Conservation (phyloP, 2,113 vertebrate species). For the Aegotheles bennettii region DNA sequence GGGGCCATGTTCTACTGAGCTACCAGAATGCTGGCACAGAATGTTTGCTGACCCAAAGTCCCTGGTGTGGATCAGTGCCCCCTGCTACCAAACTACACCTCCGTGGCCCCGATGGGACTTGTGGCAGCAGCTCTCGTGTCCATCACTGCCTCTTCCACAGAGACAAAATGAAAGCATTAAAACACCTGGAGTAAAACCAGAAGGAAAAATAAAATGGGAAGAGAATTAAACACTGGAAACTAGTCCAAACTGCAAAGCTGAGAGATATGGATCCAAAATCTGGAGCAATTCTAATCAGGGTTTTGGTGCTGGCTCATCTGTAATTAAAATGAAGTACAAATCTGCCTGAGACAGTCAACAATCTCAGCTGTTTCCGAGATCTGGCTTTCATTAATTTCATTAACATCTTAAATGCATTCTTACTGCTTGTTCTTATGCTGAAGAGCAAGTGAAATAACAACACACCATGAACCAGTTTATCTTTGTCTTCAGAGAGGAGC, state of each 20-base stretch:
- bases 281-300: slow-evolving; percentile 48
- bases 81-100: not conserved
- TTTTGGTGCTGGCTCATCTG: slow-evolving; percentile 51
- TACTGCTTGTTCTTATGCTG: slow-evolving; percentile 57
- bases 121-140: not conserved
- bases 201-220: not conserved
- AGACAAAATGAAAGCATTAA: not conserved
- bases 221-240: slow-evolving; percentile 10
- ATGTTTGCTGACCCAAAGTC: not conserved
- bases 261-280: slow-evolving; percentile 38
- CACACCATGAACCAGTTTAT: slow-evolving; percentile 27
- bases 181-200: slow-evolving; percentile 25
- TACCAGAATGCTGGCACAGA: not conserved
- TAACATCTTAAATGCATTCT: slow-evolving; percentile 64
- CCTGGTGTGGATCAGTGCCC: fast-evolving
- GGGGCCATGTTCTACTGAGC: not conserved
- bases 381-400: slow-evolving; percentile 67
- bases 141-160: not conserved
- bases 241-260: slow-evolving; percentile 24
- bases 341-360: slow-evolving; percentile 64
- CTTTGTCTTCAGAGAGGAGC: slow-evolving; percentile 18
- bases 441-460: slow-evolving; percentile 34
- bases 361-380: slow-evolving; percentile 50
- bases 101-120: not conserved
- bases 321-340: slow-evolving; percentile 64